Percentiles rank a stretch among this genome's conserved stretches.
These are phyloP conservation scores for Onychorhynchus coronatus DNA, from an alignment of 2,113 vertebrate genomes.

Conservation along the genomic window DNA sequence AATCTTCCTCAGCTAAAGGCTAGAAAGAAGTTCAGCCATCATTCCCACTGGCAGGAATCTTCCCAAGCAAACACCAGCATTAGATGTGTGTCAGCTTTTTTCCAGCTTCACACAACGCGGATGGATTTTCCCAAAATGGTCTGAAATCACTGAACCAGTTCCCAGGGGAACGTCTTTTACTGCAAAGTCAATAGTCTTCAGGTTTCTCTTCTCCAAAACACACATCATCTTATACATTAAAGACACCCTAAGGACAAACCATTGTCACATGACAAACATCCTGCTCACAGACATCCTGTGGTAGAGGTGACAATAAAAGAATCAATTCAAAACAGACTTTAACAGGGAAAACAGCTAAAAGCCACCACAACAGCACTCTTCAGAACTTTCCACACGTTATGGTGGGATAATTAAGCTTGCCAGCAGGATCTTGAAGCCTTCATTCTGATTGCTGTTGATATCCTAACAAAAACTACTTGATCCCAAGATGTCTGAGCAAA, in stretches of 20 bases:
- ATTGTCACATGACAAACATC: not conserved
- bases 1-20: not conserved
- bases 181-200: not conserved
- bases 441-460: not conserved
- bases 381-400: not conserved
- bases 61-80: not conserved
- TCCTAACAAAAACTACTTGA: not conserved
- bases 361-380: not conserved
- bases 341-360: not conserved
- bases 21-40: not conserved
- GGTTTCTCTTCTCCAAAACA: not conserved
- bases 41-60: not conserved
- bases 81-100: rapidly evolving
- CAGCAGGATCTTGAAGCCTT: not conserved
- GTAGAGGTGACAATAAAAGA: not conserved
- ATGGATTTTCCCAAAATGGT: not conserved
- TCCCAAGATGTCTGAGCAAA: not conserved
- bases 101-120: not conserved
- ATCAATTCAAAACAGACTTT: not conserved
- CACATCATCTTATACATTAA: not conserved
- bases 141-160: not conserved
- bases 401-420: not conserved
- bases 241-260: not conserved
- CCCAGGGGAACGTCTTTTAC: not conserved
- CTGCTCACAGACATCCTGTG: not conserved